Percentiles rank a stretch among this genome's conserved stretches.
phyloP scores from a whole-genome alignment of 53 echinoderm and acorn worm species.

The Actinopyga echinites region DNA sequence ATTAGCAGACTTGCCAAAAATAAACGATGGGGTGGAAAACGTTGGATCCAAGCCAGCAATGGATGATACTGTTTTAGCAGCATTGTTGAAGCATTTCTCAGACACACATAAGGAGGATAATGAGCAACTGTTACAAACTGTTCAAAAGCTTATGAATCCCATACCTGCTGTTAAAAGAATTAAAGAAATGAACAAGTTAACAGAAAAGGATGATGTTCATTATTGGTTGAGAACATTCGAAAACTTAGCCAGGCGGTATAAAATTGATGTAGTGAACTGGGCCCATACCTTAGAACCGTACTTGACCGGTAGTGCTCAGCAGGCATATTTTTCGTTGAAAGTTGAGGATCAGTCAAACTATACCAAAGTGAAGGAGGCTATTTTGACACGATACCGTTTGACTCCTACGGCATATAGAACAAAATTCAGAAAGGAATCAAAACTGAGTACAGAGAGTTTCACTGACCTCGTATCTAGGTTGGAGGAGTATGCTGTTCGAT shows the following conservation, averaged over 20 bases:
- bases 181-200: slow-evolving; percentile 13
- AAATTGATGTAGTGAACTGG: not conserved
- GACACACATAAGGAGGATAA: slow-evolving; percentile 19
- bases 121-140: not conserved
- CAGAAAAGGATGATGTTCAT: not conserved
- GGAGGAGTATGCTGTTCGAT: slow-evolving; percentile 13
- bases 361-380: slow-evolving; percentile 20
- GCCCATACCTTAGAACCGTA: slow-evolving; percentile 22
- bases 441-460: not conserved
- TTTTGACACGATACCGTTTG: slow-evolving; percentile 2
- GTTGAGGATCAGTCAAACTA: slow-evolving; percentile 7
- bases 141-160: not conserved
- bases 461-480: slow-evolving; percentile 13
- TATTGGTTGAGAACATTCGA: slow-evolving; percentile 23
- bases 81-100: slow-evolving; percentile 2
- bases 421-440: slow-evolving; percentile 16
- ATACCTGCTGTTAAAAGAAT: not conserved
- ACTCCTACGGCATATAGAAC: slow-evolving; percentile 11
- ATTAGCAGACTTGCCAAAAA: slow-evolving; percentile 1
- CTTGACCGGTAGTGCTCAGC: slow-evolving; percentile 25
- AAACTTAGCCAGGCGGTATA: not conserved
- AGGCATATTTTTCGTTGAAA: slow-evolving; percentile 14
- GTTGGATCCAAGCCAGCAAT: not conserved
- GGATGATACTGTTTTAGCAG: slow-evolving; percentile 8
- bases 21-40: not conserved